Base-by-base conservation (phyloP, 2,888 invertebrate genomes). In the Temnothorax rugatulus region DNA sequence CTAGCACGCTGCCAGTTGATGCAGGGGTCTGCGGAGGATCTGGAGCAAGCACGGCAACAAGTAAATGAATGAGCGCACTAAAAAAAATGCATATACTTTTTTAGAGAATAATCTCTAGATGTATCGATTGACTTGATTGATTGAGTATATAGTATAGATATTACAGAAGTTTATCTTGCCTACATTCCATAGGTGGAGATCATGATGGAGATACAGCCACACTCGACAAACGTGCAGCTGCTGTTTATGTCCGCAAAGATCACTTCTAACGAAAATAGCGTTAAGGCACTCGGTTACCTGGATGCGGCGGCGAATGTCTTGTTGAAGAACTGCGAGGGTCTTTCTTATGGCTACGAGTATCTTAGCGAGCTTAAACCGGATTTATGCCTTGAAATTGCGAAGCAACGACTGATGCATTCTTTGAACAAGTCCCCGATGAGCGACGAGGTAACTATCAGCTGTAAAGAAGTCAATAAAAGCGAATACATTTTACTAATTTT, bases 351-450 rank as follows among this genome's bases (percentile, higher is more conserved):
- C 25, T 95, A 97, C 38, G 95, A 96, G 8, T 98, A 98, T 94
- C 96, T 98, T 63, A 96, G 96, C 85, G 95, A 96, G 71, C 95
- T 99, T 69, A 98, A 99, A 95, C 98, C 99, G 0, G 98, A 98
- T 95, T 97, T 99, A 92, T 95, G 99, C 81, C 94, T 99, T 18
- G 97, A 97, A 90, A 96, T 99, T 18, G 97, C 97, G 73, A 96
- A 96, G 84, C 97, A 98, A 92, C 97, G 97, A 92, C 96, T 98
- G 84, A 96, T 96, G 81, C 97, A 97, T 92, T 96, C 97, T 91
- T 97, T 98, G 0, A 96, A 96, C 68, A 96, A 88, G 15, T 73
- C 79, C 4, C 73, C 47, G 47, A 71, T 61, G 73, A 50, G 34
- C 38, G 73, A 81, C 11, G 79, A 81, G 15, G 79, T 73, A 68